Conservation (phyloP, 1,140 invertebrate genomes). For the Sogatella furcifera region DNA sequence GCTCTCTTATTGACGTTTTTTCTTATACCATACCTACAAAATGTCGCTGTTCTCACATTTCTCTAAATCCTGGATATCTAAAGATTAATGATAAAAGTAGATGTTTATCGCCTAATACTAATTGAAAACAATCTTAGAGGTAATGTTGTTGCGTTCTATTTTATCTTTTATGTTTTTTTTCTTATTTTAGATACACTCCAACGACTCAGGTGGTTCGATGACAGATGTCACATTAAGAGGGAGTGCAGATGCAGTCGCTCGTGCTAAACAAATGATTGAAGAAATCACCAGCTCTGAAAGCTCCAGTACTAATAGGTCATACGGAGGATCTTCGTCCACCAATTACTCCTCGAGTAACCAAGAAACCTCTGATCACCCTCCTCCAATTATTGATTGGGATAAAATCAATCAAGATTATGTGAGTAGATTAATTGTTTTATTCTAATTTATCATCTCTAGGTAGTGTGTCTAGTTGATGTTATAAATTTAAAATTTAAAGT, state of each 20-base stretch:
- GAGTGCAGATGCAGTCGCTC: constrained; percentile 35
- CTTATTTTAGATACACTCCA: background rate
- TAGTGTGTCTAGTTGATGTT: too few species aligned
- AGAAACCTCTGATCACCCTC: constrained; percentile 2
- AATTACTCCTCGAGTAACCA: background rate
- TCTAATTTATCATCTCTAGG: too few species aligned
- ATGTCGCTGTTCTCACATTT: background rate
- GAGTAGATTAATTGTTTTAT: constrained; percentile 23
- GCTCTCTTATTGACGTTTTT: background rate
- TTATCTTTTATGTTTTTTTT: background rate
- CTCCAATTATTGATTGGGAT: constrained; percentile 32
- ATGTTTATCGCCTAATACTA: background rate
- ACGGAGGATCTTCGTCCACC: background rate
- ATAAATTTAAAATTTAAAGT: too few species aligned
- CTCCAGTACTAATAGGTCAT: background rate
- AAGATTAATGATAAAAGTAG: background rate
- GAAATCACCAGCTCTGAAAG: constrained; percentile 23
- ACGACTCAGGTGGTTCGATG: background rate
- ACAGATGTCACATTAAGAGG: constrained; percentile 30
- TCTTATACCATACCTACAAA: background rate
- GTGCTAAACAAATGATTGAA: constrained; percentile 43
- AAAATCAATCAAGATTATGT: constrained; percentile 27
- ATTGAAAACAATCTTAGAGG: background rate
- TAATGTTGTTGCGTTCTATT: background rate
- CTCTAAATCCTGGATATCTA: background rate